Base-by-base conservation (phyloP, 2,113 vertebrate species). In the Percina caprodes region DNA sequence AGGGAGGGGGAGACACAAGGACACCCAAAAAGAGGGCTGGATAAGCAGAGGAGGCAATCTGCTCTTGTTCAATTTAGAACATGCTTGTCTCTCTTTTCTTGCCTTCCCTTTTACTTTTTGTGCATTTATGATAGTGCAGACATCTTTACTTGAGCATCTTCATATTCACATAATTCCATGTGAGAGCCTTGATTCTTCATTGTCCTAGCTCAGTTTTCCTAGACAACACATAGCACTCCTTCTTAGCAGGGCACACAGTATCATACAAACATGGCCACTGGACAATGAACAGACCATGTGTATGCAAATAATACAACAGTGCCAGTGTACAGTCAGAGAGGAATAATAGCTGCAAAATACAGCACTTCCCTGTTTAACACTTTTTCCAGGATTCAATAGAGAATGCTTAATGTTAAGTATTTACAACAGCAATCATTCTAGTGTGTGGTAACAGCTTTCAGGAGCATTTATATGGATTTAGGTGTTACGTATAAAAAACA, bases 51-150 rank as follows among this genome's bases (percentile, higher is more conserved):
- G 49, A 69, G 72, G 30, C 60, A 59, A 75, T 76, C 52, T 54
- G 45, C 66, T 55, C 77, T 75, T 65, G 74, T 82, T 62, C 33
- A 69, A 35, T 71, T 56, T 72, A 10, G 9, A 80, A 70, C 51
- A 55, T 74, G 69, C 54, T 72, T 72, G 51, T 62, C 66, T 68
- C 16, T 4, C 48, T 75, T 59, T 10, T 8, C 13, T 63, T 33
- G 59, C 63, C 62, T 79, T 54, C 39, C 26, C 21, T 35, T 73
- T 65, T 75, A 15, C 23, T 39, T 69, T 69, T 69, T 85, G 70
- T 72, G 39, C 39, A 59, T 74, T 61, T 70, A 33, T 67, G 49
- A 58, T 56, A 26, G 63, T 24, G 68, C 67, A 51, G 49, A 68
- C 24, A 10, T 80, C 68, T 87, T 83, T 55, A 72, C 72, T 63